Evolutionary conservation across 2,113 vertebrate genomes (phyloP).

Genomic region (Merops nubicus): DNA sequence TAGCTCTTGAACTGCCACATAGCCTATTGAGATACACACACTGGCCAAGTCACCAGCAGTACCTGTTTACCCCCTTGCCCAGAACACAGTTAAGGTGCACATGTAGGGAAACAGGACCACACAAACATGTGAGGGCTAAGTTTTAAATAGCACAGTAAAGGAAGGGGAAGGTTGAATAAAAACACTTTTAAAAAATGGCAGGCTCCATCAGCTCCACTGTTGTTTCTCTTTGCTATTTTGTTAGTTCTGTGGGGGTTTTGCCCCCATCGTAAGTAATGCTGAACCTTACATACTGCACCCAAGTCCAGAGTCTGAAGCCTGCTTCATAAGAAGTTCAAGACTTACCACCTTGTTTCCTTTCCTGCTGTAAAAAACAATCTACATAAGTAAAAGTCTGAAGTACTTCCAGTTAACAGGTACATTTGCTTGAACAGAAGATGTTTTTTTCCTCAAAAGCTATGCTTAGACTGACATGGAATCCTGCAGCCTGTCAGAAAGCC

Average conservation of each 20-base stretch:
- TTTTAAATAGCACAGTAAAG: neutral
- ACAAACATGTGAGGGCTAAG: neutral
- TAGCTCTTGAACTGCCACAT: neutral
- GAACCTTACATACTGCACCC: neutral
- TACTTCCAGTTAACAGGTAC: neutral
- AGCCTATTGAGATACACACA: rapidly evolving
- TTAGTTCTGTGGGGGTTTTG: neutral
- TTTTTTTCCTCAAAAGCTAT: neutral
- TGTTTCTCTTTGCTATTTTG: neutral
- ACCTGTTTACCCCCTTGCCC: neutral
- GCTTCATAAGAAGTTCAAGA: neutral
- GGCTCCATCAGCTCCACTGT: neutral
- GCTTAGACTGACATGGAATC: neutral
- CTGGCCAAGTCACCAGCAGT: neutral
- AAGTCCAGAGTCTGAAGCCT: neutral
- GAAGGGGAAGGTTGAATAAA: neutral
- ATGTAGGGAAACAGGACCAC: rapidly evolving
- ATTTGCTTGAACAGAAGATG: neutral
- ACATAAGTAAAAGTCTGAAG: too few species aligned
- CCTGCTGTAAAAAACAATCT: neutral
- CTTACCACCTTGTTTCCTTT: neutral
- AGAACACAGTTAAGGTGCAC: neutral
- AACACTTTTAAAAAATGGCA: neutral
- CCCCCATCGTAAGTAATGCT: neutral
- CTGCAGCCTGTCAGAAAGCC: neutral